Base-by-base conservation (phyloP, 64 coral and sea anemone genomes). In the Exaiptasia diaphana region DNA sequence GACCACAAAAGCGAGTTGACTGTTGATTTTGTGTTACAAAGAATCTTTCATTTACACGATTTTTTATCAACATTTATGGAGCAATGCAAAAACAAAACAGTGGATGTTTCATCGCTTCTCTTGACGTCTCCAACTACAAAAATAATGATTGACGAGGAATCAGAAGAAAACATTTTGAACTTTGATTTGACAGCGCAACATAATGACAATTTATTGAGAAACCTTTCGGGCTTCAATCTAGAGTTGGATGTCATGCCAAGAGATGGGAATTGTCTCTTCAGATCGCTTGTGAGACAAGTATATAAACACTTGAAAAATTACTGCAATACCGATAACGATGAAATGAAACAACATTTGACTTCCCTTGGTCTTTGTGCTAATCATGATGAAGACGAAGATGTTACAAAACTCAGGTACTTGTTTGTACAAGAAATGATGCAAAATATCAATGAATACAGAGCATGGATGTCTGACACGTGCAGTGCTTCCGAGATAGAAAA, bases 221-320 rank as follows among this genome's bases (percentile, higher is more conserved):
- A 85, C 49, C 57, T 73, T 31, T 25, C 82, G 1, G 48, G 49
- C 17, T 29, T 74, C 45, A 32, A 42, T 20, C 54, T 85, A 38
- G 38, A 54, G 44, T 18, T 73, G 14, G 81, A 55, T 3, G 28
- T 21, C 23, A 74, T 73, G 11, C 0, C 27, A n/a, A 41, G 18
- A 57, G 82, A 74, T 72, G 71, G 71, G 35, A 59, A 56, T 42
- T 73, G 67, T 43, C 54, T 54, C 48, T 85, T 85, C 28, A 58
- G 31, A 24, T 41, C 34, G 7, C 53, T 58, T 15, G 41, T 52
- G 13, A 38, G 41, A 60, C 67, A 74, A 54, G n/a, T 82, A 29
- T 18, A 53, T 1, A 82, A 53, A 22, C 64, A 82, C 23, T 31
- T 82, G 41, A 49, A 33, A 11, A 24, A 50, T 53, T 41, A 69